Base-by-base conservation (phyloP, 2,797 vertebrate species). In the Silurus aristotelis region DNA sequence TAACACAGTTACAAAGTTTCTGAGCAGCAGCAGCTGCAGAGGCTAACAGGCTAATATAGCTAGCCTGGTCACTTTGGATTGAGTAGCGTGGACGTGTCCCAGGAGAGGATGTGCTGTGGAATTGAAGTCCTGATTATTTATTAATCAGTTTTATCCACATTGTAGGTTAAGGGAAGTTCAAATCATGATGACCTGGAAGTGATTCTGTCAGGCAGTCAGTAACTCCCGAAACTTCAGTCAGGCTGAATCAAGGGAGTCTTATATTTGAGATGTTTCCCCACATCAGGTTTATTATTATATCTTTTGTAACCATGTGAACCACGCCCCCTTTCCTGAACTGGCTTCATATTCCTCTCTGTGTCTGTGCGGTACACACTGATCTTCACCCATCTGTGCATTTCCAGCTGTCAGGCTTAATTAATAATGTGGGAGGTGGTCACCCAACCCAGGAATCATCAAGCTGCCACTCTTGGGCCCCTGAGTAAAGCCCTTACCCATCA, bases 31-130 rank as follows among this genome's bases (percentile, higher is more conserved):
- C 31, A 38, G 38, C 38, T 38, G 19, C 14, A 1, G 58, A 79
- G 13, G 77, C 77, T 79, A 79, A 46, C 58, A 79, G 20, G 58
- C 76, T 79, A 78, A 46, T 0, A 12, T 15, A 5, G 77, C 77
- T 63, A 17, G n/a, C 63, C 38, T 8, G 25, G 38, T 25, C 55
- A 17, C 2, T 56, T 15, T 8, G 71, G 20, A n/a, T 43, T n/a
- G 2, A n/a, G 38, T 25, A 17, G 22, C 4, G 58, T 46, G 2
- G 63, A 17, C n/a, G 63, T 38, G 31, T 46, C 12, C 3, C 5
- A 1, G 25, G 60, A 15, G 77, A 12, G n/a, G 78, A 9, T 79
- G 31, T n/a, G 14, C 2, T 0, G 43, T 80, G 58, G 38, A 61
- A 15, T 0, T 15, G 12, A 20, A 1, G 8, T 9, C 22, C 12